Conservation (phyloP, 2,113 vertebrate species). For the Hirundichthys speculiger region DNA sequence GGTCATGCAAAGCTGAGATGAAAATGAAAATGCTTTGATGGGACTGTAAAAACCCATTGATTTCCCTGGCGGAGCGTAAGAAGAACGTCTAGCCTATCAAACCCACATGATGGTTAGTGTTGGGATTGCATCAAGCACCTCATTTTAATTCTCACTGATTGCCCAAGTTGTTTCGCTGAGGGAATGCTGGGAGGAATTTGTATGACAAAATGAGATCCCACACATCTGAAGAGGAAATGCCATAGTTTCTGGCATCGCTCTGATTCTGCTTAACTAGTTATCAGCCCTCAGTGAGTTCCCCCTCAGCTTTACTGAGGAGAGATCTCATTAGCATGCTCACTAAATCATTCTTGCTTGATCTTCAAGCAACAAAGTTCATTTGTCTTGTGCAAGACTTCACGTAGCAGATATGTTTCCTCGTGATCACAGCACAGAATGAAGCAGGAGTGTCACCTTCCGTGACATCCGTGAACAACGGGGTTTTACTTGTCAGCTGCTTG, state of each 20-base stretch:
- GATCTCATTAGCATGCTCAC: conserved; percentile 39
- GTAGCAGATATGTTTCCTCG: conserved; percentile 19
- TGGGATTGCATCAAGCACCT: conserved; percentile 16
- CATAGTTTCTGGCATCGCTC: conserved; percentile 22
- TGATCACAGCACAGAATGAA: not conserved
- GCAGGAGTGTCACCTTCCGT: too few species aligned
- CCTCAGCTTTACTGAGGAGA: not conserved
- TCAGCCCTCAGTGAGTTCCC: conserved; percentile 28
- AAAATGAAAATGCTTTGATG: conserved; percentile 17
- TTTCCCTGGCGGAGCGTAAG: not conserved
- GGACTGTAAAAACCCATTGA: conserved; percentile 12
- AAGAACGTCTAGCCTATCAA: conserved; percentile 6
- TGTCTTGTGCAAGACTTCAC: conserved; percentile 16
- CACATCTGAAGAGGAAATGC: conserved; percentile 26
- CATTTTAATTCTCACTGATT: conserved; percentile 44
- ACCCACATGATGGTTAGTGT: not conserved
- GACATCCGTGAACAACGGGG: too few species aligned
- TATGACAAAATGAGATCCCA: conserved; percentile 20
- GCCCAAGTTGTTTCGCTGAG: conserved; percentile 37
- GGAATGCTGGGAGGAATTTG: conserved; percentile 3
- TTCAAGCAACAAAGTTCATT: conserved; percentile 35
- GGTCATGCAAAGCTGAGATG: conserved; percentile 20
- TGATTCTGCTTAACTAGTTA: conserved; percentile 27
- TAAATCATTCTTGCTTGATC: conserved; percentile 39
- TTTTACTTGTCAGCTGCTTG: conserved; percentile 20